Conservation (phyloP, 2,888 invertebrate species). For the Caenorhabditis wallacei region DNA sequence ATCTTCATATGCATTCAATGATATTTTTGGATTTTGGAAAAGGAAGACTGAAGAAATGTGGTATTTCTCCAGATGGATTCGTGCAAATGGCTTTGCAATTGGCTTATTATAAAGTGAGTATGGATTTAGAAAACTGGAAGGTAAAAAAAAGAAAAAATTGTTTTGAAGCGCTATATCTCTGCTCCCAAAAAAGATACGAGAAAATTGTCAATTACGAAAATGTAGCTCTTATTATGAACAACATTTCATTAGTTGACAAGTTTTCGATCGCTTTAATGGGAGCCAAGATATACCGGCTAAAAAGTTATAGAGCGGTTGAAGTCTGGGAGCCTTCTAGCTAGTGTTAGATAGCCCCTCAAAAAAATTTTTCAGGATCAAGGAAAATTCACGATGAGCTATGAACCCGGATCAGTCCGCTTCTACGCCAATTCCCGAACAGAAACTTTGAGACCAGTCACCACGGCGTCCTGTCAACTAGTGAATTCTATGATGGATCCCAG, state of each 20-base stretch:
- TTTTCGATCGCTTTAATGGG: too few species aligned
- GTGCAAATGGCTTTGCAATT: slow-evolving; percentile 96
- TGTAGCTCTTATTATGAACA: background rate
- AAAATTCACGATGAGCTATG: slow-evolving; percentile 95
- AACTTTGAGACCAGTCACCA: slow-evolving; percentile 95
- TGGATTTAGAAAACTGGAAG: slow-evolving; percentile 89
- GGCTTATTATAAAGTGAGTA: slow-evolving; percentile 87
- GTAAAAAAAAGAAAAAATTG: too few species aligned
- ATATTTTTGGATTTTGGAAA: slow-evolving; percentile 79
- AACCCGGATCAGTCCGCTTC: slow-evolving; percentile 98
- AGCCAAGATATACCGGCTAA: too few species aligned
- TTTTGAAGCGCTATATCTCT: too few species aligned
- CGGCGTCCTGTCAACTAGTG: slow-evolving; percentile 94
- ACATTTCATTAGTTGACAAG: background rate
- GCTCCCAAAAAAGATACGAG: too few species aligned
- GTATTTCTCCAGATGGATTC: slow-evolving; percentile 95
- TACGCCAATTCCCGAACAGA: slow-evolving; percentile 97
- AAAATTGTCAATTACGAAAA: too few species aligned
- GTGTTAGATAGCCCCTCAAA: too few species aligned
- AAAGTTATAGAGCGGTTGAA: too few species aligned
- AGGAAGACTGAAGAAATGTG: slow-evolving; percentile 92
- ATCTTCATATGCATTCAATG: slow-evolving; percentile 75
- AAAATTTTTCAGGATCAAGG: slow-evolving; percentile 89
- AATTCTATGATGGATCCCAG: slow-evolving; percentile 92
- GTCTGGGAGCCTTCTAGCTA: background rate